Evolutionary conservation across 2,113 vertebrate species (phyloP), one percentile per base, ranked within the genome.

Genomic region (Suricata suricatta): DNA sequence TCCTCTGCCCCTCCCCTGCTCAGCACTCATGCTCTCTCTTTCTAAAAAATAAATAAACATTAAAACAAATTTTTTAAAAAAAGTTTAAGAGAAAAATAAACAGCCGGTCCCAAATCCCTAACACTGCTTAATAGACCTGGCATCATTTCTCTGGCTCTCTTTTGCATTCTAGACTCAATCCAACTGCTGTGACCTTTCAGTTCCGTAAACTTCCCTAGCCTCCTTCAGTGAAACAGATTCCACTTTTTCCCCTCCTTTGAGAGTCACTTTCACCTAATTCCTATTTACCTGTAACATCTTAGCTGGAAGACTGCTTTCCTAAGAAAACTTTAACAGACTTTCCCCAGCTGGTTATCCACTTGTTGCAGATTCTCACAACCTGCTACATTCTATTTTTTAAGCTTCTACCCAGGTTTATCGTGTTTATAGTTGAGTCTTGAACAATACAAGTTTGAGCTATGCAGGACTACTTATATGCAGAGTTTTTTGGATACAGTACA

Each of bases 321-420:
- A 88, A n/a, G 79, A 92, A 94, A 95, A 92, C n/a, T 29, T 85
- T 35, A 86, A 57, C n/a, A 38, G 13, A 69, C 76, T 74, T 89
- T 33, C 31, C 68, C 11, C 63, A 41, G 35, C 66, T 89, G 52
- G 52, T 29, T 31, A 87, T 35, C 31, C 44, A 31, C 33, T 5
- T 50, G 50, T 54, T 94, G 64, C 12, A 63, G 17, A 25, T 4
- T 95, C 81, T 94, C 86, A 93, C 47, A 84, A 80, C 44, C 82
- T 11, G 2, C 27, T 44, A 71, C 7, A 50, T 93, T 86, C 33
- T 38, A 77, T 29, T 57, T 95, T 92, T 86, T 79, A 79, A 86
- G 66, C 60, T 71, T 74, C 52, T 83, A 27, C 35, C 21, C 60
- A 72, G 27, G 79, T 38, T 69, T 69, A 93, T 7, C 86, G 13